phyloP scores from a whole-genome alignment of 2,797 vertebrate species.

The Acanthurus lineatus region DNA sequence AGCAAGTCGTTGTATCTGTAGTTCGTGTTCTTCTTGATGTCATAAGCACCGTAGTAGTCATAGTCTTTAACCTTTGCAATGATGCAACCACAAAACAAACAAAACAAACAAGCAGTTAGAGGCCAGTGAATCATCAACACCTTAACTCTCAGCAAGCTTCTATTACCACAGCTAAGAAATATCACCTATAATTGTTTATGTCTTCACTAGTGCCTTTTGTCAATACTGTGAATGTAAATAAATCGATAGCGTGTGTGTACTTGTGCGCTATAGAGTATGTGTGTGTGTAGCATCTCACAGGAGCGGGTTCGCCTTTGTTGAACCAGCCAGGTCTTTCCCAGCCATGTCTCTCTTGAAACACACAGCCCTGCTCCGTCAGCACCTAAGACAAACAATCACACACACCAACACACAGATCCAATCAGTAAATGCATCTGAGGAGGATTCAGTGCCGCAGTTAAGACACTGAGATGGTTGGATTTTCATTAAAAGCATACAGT shows the following conservation, averaged over 20 bases:
- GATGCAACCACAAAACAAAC: conserved; percentile 11
- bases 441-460: neutral
- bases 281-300: conserved; percentile 82
- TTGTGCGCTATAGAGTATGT: neutral
- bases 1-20: conserved; percentile 89
- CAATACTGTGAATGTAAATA: conserved; percentile 18
- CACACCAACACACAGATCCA: conserved; percentile 3
- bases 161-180: too few relatives aligned
- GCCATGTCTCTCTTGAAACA: conserved; percentile 96
- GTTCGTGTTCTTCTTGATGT: conserved; percentile 75
- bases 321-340: conserved; percentile 99
- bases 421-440: neutral
- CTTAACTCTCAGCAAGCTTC: too few relatives aligned
- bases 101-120: conserved; percentile 38
- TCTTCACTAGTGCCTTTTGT: conserved; percentile 14
- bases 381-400: conserved; percentile 82
- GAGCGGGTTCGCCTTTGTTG: conserved; percentile 83
- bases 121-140: neutral
- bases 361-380: conserved; percentile 90
- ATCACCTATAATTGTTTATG: conserved; percentile 1
- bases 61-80: conserved; percentile 89
- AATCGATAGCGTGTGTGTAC: neutral
- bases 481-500: neutral
- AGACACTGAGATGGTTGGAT: neutral
- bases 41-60: conserved; percentile 93